phyloP scores from a whole-genome alignment of 2,113 vertebrate genomes.

The Crocuta crocuta region DNA sequence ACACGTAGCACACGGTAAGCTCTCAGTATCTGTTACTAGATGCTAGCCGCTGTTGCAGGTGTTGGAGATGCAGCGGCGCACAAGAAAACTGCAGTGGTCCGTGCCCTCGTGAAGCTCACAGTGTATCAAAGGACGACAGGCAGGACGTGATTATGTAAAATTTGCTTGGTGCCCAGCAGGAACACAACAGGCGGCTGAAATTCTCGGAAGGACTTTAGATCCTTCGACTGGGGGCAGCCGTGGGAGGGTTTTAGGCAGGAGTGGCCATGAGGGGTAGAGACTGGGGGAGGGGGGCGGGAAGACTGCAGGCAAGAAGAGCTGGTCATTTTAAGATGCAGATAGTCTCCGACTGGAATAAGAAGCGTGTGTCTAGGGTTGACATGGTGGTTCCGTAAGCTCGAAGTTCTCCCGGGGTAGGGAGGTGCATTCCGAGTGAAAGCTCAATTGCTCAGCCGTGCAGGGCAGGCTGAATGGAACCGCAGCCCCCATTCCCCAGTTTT shows the following conservation, averaged over 20 bases:
- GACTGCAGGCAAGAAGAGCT: conserved; percentile 16
- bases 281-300: conserved; percentile 45
- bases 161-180: not conserved
- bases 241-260: conserved; percentile 58
- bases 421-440: conserved; percentile 34
- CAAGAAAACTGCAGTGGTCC: not conserved
- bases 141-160: conserved; percentile 41
- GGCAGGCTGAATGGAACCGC: not conserved
- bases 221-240: not conserved
- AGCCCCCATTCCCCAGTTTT: not conserved
- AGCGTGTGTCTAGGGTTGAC: not conserved
- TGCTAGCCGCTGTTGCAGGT: not conserved
- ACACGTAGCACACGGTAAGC: not conserved
- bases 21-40: not conserved
- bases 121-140: not conserved
- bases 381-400: not conserved
- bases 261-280: not conserved
- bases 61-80: not conserved
- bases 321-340: conserved; percentile 53
- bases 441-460: not conserved
- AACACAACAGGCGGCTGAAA: conserved; percentile 56
- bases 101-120: not conserved
- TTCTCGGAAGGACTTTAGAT: not conserved
- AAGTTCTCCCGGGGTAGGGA: not conserved
- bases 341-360: conserved; percentile 3